phyloP scores from a whole-genome alignment of 2,888 invertebrate species.

The Conops quadrifasciatus region DNA sequence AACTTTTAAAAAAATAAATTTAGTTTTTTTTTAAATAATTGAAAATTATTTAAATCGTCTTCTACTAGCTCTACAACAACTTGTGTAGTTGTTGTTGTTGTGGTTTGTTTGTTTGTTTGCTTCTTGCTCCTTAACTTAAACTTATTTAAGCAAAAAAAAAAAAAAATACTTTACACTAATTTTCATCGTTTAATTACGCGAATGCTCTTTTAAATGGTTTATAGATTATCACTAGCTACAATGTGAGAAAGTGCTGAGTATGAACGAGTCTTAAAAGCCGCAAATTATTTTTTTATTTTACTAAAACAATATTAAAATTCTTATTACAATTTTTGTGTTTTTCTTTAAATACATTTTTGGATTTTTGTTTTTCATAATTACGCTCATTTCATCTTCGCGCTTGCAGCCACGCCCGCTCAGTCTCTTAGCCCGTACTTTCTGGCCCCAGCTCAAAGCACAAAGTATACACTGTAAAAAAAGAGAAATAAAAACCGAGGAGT shows the following conservation, averaged over 20 bases:
- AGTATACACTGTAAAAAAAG: conserved; percentile 16
- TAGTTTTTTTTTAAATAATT: conserved; percentile 44
- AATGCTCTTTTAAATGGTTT: conserved; percentile 24
- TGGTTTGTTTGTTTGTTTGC: conserved; percentile 42
- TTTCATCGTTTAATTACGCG: conserved; percentile 3
- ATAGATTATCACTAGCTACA: conserved; percentile 40
- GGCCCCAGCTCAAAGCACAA: conserved; percentile 52
- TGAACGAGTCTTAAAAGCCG: background rate
- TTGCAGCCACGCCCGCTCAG: conserved; percentile 36
- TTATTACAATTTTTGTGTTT: conserved; percentile 34
- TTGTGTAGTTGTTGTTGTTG: conserved; percentile 41
- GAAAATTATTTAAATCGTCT: conserved; percentile 52
- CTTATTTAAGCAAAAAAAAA: conserved; percentile 44
- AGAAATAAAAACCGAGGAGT: background rate
- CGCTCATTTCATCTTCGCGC: conserved; percentile 24
- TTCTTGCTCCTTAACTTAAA: conserved; percentile 25
- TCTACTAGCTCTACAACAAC: conserved; percentile 26
- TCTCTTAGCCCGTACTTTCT: conserved; percentile 41
- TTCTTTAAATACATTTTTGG: conserved; percentile 46
- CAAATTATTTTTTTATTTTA: background rate
- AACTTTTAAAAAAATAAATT: conserved; percentile 40
- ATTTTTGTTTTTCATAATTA: conserved; percentile 39
- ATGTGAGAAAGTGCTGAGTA: conserved; percentile 38
- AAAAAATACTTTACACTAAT: conserved; percentile 42
- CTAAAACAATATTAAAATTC: conserved; percentile 3